Evolutionary conservation across 1,140 invertebrate species (phyloP), one percentile per base, ranked within the genome.

Genomic region (Sipha flava): DNA sequence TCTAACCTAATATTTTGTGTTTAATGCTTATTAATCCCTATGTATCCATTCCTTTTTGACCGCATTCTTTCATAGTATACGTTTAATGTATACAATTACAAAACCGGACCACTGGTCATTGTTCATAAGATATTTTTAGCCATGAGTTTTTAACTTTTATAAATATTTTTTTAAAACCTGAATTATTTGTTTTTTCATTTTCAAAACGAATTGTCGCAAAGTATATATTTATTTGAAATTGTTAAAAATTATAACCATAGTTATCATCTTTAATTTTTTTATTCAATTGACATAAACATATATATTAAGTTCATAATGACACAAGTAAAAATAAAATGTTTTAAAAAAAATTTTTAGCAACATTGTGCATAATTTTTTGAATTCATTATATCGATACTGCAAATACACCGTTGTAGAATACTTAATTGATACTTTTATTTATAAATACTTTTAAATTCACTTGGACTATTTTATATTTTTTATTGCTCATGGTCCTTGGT

Each of bases 61-160:
- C 66, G 66, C 66, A 70, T 70, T 70, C 66, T 70, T 70, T 70
- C 26, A 29, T 18, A 16, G 66, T 70, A 70, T 43, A 70, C 66
- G 66, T 47, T 45, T 29, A 23, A 29, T 47, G 66, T 70, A 47
- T 47, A 47, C 45, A 70, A 45, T 68, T 45, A 68, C 40, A 68
- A 47, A 70, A 70, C 66, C 66, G 66, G 66, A 70, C 66, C 66
- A 18, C 23, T 29, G 66, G 21, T 70, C 16, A 45, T 70, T 70
- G 66, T 45, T 70, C 40, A 47, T 47, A 29, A 70, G 40, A 18
- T 70, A 70, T 70, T 70, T 70, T 70, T 45, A 70, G 64, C 21
- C 21, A 66, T 40, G 23, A 4, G 40, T 43, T 43, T 45, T 68
- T 40, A 62, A 62, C 29, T 62, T 43, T 66, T 66, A 40, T 40